Evolutionary conservation across 2,113 vertebrate species (phyloP).

Genomic region (Nicator chloris): DNA sequence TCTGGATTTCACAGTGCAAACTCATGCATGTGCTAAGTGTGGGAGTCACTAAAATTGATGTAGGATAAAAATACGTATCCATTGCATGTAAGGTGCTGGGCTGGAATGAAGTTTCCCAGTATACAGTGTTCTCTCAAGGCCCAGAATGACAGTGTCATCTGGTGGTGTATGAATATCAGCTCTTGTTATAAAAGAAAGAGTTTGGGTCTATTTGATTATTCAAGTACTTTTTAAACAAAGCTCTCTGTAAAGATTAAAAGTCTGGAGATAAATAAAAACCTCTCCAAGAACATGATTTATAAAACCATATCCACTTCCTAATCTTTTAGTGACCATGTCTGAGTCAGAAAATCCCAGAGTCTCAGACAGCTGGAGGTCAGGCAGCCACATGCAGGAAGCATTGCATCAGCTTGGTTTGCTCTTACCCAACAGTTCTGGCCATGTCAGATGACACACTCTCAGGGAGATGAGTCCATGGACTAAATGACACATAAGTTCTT

Average conservation of each 20-base stretch:
- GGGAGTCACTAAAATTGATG: neutral
- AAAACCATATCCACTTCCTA: neutral
- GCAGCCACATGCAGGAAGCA: neutral
- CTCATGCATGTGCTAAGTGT: neutral
- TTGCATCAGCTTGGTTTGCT: neutral
- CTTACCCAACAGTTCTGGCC: neutral
- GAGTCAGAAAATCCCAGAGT: neutral
- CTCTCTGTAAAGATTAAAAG: neutral
- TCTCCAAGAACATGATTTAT: neutral
- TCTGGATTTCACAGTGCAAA: neutral
- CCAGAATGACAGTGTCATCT: neutral
- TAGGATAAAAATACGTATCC: neutral
- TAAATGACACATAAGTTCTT: neutral
- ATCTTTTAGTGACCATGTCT: neutral
- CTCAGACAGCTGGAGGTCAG: neutral
- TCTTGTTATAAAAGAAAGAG: neutral
- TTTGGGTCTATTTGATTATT: neutral
- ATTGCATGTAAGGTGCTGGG: fast-evolving
- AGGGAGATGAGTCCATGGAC: neutral
- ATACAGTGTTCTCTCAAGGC: neutral
- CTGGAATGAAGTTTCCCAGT: neutral
- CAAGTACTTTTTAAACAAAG: neutral
- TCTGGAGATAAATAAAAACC: neutral
- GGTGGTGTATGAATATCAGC: neutral
- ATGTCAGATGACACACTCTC: neutral